Base-by-base conservation (phyloP, 2,888 invertebrate genomes). In the Pogonocherus hispidulus region DNA sequence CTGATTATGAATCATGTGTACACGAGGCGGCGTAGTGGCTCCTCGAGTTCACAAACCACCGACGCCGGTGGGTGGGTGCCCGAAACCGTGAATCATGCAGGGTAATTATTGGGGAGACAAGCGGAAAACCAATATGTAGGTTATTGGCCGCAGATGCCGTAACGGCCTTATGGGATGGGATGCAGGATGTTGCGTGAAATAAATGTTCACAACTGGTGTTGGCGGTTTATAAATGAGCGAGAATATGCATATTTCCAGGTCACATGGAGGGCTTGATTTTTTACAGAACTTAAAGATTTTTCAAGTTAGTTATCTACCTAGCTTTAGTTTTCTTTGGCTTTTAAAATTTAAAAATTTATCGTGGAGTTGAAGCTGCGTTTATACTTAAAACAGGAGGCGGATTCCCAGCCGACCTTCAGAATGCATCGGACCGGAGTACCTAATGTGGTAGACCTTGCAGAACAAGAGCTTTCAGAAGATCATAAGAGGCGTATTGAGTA, bases 41-140 rank as follows among this genome's bases (percentile, higher is more conserved):
- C 32, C 32, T 32, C 32, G 32, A n/a, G 32, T 11, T 32, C 32
- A 2, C 32, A 32, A 32, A 32, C 32, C 8, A 32, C 32, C 32
- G 32, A 32, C 32, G 11, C 32, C 32, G 32, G 32, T 32, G 32
- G 32, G 32, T 32, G 32, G 59, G 20, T 59, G 59, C 51, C 63
- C 57, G 63, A 71, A 71, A 54, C 63, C 62, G 64, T 69, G 71
- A 71, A 65, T 71, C 71, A 71, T 71, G 67, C 56, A 22, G 19
- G 57, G 55, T 63, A 71, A 71, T 71, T 69, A 71, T 63, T 67
- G 67, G 67, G 67, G 69, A 65, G 69, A 69, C 65, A 62, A 66
- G 71, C 69, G 66, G 71, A 69, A 71, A 66, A 64, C 69, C 69
- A 62, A 68, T 69, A 71, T 69, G 59, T 69, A 69, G 71, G 66